Evolutionary conservation across 1,140 invertebrate species (phyloP).

Genomic region (Centruroides sculpturatus): DNA sequence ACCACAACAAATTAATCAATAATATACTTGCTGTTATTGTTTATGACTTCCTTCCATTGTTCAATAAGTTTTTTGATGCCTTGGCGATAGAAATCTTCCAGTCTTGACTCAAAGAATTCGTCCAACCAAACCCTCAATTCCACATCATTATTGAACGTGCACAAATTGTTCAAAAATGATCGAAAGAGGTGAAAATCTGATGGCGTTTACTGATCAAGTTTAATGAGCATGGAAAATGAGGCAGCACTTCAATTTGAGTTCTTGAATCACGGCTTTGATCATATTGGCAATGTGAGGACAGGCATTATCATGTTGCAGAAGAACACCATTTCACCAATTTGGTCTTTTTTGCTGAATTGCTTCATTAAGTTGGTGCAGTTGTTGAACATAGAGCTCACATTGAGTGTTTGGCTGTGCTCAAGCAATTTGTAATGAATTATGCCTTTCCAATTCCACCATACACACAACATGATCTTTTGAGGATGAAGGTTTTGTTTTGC

Average conservation of each 20-base stretch:
- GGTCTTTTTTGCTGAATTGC: neutral
- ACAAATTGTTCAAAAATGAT: neutral
- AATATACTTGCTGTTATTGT: conserved; percentile 1
- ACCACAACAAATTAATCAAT: neutral
- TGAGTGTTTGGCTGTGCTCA: conserved; percentile 7
- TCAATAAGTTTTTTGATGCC: conserved; percentile 1
- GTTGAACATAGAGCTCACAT: conserved; percentile 4
- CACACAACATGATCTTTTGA: conserved; percentile 8
- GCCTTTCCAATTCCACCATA: conserved; percentile 11
- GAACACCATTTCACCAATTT: neutral
- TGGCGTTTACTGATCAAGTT: conserved; percentile 31
- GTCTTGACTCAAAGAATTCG: conserved; percentile 4
- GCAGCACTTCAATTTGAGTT: conserved; percentile 32
- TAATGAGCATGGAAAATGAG: conserved; percentile 31
- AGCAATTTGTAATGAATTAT: conserved; percentile 7
- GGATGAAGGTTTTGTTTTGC: conserved; percentile 3
- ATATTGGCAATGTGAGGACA: conserved; percentile 16
- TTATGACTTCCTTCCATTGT: neutral
- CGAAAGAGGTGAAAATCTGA: conserved; percentile 27
- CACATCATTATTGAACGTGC: neutral
- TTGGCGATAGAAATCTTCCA: conserved; percentile 1
- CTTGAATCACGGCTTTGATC: conserved; percentile 19
- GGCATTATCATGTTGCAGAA: conserved; percentile 21
- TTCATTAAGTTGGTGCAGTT: conserved; percentile 5
- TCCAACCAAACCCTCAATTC: neutral